Evolutionary conservation across 2,113 vertebrate genomes (phyloP).

Genomic region (Clarias macrocephalus): DNA sequence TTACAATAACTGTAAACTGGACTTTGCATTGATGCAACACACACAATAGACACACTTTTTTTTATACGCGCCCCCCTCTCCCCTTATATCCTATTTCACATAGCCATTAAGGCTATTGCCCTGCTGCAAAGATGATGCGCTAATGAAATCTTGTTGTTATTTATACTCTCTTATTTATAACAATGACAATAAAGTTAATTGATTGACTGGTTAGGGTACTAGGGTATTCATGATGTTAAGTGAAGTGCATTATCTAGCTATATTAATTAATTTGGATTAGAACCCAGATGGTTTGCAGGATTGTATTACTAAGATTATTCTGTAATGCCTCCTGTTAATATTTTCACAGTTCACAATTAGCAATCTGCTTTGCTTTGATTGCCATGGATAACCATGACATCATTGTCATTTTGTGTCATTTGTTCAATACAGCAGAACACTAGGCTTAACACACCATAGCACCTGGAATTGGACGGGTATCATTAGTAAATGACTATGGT

Average conservation of each 20-base stretch:
- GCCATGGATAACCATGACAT: background rate
- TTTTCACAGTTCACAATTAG: background rate
- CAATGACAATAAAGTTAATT: too few species aligned
- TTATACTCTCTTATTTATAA: too few species aligned
- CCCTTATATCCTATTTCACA: too few species aligned
- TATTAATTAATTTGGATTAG: background rate
- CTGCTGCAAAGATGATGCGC: too few species aligned
- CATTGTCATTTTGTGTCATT: background rate
- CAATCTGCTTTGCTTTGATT: background rate
- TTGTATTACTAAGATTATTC: background rate
- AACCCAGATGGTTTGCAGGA: background rate
- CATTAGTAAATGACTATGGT: background rate
- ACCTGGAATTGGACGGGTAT: background rate
- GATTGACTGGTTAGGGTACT: background rate
- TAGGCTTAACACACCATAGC: background rate
- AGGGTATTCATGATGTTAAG: background rate
- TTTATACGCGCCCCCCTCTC: too few species aligned
- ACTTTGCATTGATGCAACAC: too few species aligned
- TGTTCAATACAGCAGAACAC: background rate
- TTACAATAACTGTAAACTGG: too few species aligned
- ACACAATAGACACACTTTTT: too few species aligned
- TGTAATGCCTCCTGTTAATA: background rate
- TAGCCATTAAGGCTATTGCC: too few species aligned
- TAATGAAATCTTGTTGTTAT: too few species aligned
- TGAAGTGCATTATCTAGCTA: background rate